Evolutionary conservation across 2,888 invertebrate genomes (phyloP).

Genomic region (Osedax frankpressi): DNA sequence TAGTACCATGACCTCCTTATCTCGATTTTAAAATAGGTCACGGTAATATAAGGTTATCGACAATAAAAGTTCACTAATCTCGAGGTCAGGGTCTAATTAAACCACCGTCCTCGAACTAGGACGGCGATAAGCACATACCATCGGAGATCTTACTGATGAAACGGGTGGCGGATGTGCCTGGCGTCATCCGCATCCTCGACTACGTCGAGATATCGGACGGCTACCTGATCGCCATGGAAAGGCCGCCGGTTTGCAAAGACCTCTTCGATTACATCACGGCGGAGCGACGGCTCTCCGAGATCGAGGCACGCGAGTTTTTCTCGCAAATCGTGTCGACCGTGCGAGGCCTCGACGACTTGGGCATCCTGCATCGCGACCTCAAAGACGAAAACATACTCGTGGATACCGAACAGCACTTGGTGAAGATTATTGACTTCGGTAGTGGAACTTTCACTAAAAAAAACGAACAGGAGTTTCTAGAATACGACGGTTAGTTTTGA

Average conservation of each 20-base stretch:
- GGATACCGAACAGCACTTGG: constrained; percentile 48
- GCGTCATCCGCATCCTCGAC: constrained; percentile 52
- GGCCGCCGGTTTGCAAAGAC: constrained; percentile 52
- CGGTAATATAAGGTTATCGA: too few species aligned
- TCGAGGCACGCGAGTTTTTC: constrained; percentile 51
- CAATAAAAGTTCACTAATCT: too few species aligned
- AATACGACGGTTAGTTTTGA: too few species aligned
- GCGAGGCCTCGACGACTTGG: constrained; percentile 48
- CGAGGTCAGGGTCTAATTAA: too few species aligned
- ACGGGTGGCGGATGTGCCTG: constrained; percentile 49
- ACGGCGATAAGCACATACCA: too few species aligned
- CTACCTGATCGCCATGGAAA: constrained; percentile 54
- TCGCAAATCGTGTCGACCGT: constrained; percentile 51
- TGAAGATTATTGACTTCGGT: constrained; percentile 55
- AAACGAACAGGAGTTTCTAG: too few species aligned
- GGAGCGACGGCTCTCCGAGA: constrained; percentile 50
- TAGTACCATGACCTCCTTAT: too few species aligned
- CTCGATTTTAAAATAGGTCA: too few species aligned
- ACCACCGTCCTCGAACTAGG: too few species aligned
- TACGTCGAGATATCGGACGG: constrained; percentile 50
- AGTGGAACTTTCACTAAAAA: constrained; percentile 53
- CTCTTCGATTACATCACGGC: constrained; percentile 56
- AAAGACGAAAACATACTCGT: constrained; percentile 56
- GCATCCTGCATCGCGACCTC: constrained; percentile 53
- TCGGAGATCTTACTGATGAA: constrained; percentile 52